Percentiles rank a stretch among this genome's conserved stretches.
Conservation (phyloP, 2,113 vertebrate genomes). For the Dasyprocta punctata region DNA sequence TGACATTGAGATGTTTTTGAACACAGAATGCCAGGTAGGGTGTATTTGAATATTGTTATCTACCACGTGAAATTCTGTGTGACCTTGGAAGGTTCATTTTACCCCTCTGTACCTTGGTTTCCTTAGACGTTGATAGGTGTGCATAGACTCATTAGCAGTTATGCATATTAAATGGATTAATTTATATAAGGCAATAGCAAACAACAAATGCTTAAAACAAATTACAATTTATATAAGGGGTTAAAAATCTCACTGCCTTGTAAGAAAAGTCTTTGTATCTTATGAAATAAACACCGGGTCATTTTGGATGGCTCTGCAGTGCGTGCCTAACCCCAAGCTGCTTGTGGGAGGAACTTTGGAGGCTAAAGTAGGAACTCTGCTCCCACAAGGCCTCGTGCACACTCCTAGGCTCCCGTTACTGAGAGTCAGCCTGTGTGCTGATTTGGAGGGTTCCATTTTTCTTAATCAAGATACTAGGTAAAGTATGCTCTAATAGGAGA, state of each 20-base stretch:
- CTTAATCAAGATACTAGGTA: neutral
- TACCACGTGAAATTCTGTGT: neutral
- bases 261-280: neutral
- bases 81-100: neutral
- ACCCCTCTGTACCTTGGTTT: neutral
- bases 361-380: neutral
- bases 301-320: neutral
- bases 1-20: neutral
- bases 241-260: neutral
- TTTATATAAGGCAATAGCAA: neutral
- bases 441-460: neutral
- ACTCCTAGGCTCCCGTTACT: neutral
- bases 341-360: rapidly evolving
- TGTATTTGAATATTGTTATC: neutral
- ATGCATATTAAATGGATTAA: neutral
- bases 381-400: rapidly evolving
- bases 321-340: neutral
- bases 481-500: neutral
- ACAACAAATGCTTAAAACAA: neutral
- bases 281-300: neutral
- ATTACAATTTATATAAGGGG: neutral
- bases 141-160: neutral
- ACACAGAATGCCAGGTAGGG: rapidly evolving
- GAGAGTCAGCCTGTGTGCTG: neutral
- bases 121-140: neutral